Evolutionary conservation across 2,888 invertebrate species (phyloP), one percentile per base, ranked within the genome.

Genomic region (Protonemura montana): DNA sequence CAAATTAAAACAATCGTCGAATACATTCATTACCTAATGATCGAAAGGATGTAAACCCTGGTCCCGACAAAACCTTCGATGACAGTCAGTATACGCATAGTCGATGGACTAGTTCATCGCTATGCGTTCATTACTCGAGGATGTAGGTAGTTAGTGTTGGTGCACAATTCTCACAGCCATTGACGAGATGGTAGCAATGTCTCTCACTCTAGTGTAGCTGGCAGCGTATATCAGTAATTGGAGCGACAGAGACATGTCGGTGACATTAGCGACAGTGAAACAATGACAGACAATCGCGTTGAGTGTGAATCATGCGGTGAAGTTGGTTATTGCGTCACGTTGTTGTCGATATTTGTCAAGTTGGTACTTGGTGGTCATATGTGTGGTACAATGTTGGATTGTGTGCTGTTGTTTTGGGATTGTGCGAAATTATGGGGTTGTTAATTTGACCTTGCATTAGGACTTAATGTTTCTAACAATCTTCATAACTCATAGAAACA

Each of bases 1-100:
- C 59, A 21, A 59, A 59, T 59, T 59, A 59, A 59, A 59, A 59
- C 59, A 59, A 59, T 59, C 59, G 59, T 59, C 59, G 59, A 59
- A 7, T 21, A 16, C 21, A 59, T 59, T 21, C 41, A 41, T 7
- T 59, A 59, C 59, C 59, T 59, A 59, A 59, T 59, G 59, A 59
- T 59, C 3, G 59, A 59, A 59, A 59, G 59, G 59, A 59, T 59
- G 59, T 59, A 59, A 59, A 59, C 21, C 59, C 16, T 59, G 59
- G 5, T 10, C 3, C 21, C 16, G 59, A 59, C 59, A 21, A 59
- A 10, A 21, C 7, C 7, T 59, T 59, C 59, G n/a, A 35, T 35
- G 5, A 10, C 35, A 35, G 35, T 6, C 10, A 10, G 10, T 10
- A 35, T 35, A 6, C 35, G 10, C 35, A 35, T 35, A 3, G 35